Percentiles rank a stretch among this genome's conserved stretches.
These are phyloP conservation scores for Aphaenogaster rudis DNA, from an alignment of 1,140 invertebrate genomes.

Conservation along the genomic window DNA sequence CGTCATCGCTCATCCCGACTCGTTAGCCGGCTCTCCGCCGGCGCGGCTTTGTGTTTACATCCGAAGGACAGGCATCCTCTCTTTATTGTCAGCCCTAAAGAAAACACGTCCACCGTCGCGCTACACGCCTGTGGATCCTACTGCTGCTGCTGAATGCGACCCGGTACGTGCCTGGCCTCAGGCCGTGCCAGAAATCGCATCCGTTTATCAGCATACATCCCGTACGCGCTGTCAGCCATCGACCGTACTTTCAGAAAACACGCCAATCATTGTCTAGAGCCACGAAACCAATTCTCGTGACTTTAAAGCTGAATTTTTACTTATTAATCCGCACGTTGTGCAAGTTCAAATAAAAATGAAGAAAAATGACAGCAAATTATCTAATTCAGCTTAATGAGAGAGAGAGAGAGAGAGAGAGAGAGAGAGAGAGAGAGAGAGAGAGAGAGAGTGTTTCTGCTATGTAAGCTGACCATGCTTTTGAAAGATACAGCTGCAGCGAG, in stretches of 20 bases:
- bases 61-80: slow-evolving; percentile 74
- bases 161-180: slow-evolving; percentile 28
- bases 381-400: background rate
- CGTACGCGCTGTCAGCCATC: background rate
- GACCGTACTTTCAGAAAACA: slow-evolving; percentile 5
- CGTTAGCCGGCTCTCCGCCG: slow-evolving; percentile 77
- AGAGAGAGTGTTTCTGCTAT: background rate
- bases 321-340: background rate
- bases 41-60: slow-evolving; percentile 76
- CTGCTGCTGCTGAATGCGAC: slow-evolving; percentile 18
- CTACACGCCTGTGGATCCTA: background rate
- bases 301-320: background rate
- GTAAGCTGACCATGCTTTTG: background rate
- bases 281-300: background rate
- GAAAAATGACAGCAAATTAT: background rate
- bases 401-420: too few relatives aligned
- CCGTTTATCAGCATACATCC: slow-evolving; percentile 56
- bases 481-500: background rate
- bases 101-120: slow-evolving; percentile 68
- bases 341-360: background rate
- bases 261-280: background rate
- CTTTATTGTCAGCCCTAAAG: slow-evolving; percentile 75
- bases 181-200: slow-evolving; percentile 35
- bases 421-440: background rate
- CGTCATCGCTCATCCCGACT: slow-evolving; percentile 82